Evolutionary conservation across 2,888 invertebrate genomes (phyloP).

Genomic region (Pemphredon lugubris): DNA sequence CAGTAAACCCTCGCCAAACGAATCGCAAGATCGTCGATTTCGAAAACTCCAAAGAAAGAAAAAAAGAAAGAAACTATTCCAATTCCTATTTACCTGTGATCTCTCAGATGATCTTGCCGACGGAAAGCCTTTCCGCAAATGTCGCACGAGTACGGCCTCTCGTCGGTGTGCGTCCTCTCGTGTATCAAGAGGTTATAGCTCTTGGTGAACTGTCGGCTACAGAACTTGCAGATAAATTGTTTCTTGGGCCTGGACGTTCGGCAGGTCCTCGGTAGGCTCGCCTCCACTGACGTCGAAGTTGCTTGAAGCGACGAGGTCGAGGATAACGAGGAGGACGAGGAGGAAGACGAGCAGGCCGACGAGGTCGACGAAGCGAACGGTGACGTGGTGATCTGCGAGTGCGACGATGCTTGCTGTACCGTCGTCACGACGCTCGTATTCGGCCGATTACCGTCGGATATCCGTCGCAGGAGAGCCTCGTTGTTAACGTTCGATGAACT

Average conservation of each 20-base stretch:
- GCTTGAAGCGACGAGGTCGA: slow-evolving; percentile 63
- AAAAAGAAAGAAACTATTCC: no score
- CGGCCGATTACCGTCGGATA: slow-evolving; percentile 65
- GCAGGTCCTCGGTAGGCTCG: slow-evolving; percentile 72
- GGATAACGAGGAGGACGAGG: slow-evolving; percentile 58
- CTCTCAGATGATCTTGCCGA: slow-evolving; percentile 97
- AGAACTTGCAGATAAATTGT: slow-evolving; percentile 99
- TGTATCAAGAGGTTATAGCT: slow-evolving; percentile 99
- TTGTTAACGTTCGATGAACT: slow-evolving; percentile 58
- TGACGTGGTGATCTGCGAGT: slow-evolving; percentile 19
- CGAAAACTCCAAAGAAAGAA: no score
- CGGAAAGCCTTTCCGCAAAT: slow-evolving; percentile 99
- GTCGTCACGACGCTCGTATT: slow-evolving; percentile 17
- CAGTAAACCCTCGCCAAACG: no score
- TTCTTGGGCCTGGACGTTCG: slow-evolving; percentile 86
- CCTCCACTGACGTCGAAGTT: slow-evolving; percentile 67
- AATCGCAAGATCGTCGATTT: no score
- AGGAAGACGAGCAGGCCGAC: slow-evolving; percentile 55
- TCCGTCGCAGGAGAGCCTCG: slow-evolving; percentile 74
- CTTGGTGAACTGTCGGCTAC: slow-evolving; percentile 98
- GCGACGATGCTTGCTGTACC: slow-evolving; percentile 23
- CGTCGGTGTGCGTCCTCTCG: slow-evolving; percentile 98
- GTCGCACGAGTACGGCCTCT: slow-evolving; percentile 98
- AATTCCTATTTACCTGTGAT: slow-evolving; percentile 98
- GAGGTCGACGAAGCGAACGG: slow-evolving; percentile 52